Percentiles rank a stretch among this genome's conserved stretches.
Conservation (phyloP, 2,888 invertebrate species). For the Ceraclea dissimilis region DNA sequence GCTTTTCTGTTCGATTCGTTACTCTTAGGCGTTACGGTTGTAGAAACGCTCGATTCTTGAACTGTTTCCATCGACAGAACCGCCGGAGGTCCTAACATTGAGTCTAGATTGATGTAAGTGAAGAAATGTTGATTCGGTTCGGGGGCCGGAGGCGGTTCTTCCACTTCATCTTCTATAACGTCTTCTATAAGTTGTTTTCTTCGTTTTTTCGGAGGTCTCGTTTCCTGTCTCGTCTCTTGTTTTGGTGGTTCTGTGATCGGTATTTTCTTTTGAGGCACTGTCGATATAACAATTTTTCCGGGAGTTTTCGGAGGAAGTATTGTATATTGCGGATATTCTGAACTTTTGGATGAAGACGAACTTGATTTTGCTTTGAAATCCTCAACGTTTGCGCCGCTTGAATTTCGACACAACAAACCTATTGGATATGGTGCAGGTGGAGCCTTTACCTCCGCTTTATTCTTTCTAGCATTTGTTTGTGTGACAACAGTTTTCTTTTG, state of each 20-base stretch:
- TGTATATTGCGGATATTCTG: slow-evolving; percentile 7
- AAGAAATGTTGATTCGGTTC: slow-evolving; percentile 36
- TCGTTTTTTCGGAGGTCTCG: slow-evolving; percentile 3
- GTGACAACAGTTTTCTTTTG: background rate
- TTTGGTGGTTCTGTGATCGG: background rate
- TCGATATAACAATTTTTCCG: slow-evolving; percentile 16
- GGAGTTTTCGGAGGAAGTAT: slow-evolving; percentile 16
- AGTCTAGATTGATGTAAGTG: slow-evolving; percentile 44
- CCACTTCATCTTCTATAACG: background rate
- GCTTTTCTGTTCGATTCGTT: background rate
- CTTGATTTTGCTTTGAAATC: background rate
- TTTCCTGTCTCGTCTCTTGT: too few species aligned
- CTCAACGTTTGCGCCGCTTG: background rate
- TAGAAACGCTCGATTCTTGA: slow-evolving; percentile 44
- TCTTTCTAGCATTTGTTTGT: background rate
- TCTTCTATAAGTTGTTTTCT: background rate
- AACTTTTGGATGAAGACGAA: background rate
- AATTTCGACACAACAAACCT: slow-evolving; percentile 17
- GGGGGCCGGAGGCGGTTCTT: slow-evolving; percentile 29
- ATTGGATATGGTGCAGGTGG: slow-evolving; percentile 18
- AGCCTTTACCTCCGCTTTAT: background rate
- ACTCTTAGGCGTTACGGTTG: slow-evolving; percentile 31
- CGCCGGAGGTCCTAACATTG: slow-evolving; percentile 37
- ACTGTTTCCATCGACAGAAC: slow-evolving; percentile 41
- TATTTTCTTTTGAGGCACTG: background rate